Percentiles rank a stretch among this genome's conserved stretches.
phyloP scores from a whole-genome alignment of 2,113 vertebrate species.

The Plestiodon gilberti region DNA sequence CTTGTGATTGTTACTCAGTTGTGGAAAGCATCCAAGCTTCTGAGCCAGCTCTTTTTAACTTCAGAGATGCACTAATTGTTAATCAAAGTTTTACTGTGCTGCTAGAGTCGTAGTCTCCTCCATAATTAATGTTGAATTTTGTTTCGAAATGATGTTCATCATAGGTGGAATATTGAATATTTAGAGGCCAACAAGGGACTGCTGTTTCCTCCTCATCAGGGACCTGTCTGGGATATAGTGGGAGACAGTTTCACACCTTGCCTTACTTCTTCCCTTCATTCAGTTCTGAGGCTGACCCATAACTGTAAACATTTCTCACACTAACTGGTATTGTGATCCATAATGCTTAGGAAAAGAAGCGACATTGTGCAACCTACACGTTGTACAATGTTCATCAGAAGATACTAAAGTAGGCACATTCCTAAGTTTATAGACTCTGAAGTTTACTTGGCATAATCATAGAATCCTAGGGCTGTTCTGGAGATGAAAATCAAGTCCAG shows the following conservation, averaged over 20 bases:
- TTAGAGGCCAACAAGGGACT: neutral
- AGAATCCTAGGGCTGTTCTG: too few species aligned
- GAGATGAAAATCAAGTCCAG: too few species aligned
- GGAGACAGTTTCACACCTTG: neutral
- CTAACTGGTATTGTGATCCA: neutral
- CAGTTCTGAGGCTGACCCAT: neutral
- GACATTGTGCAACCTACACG: neutral
- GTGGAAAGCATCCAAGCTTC: constrained; percentile 11
- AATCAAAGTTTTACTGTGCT: neutral
- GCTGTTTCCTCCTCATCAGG: neutral
- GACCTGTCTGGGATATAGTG: neutral
- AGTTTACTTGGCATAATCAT: too few species aligned
- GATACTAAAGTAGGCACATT: neutral
- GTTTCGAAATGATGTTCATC: neutral
- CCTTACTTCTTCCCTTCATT: neutral
- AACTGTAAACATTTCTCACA: neutral
- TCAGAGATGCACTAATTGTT: neutral
- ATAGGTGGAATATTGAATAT: neutral
- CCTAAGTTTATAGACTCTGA: neutral
- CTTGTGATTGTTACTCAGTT: constrained; percentile 22
- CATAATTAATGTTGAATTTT: neutral
- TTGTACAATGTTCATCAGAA: neutral
- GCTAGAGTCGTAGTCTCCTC: neutral
- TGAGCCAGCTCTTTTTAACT: constrained; percentile 8
- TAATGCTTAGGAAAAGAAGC: neutral